Conservation (phyloP, 1,140 invertebrate species). For the Cotesia glomerata region DNA sequence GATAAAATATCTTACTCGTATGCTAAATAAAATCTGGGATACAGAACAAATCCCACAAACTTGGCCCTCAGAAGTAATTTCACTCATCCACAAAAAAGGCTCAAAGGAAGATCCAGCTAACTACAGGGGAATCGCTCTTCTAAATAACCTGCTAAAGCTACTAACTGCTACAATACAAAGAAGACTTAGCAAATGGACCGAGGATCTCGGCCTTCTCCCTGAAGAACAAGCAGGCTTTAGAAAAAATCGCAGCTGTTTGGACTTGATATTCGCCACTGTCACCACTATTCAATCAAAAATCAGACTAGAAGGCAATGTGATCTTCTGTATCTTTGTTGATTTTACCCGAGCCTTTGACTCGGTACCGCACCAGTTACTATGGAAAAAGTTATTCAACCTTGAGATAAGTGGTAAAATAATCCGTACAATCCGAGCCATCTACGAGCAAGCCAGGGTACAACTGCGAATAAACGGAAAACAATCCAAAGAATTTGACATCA, state of each 20-base stretch:
- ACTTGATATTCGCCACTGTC: conserved; percentile 2
- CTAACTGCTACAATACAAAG: conserved; percentile 12
- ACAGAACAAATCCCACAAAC: no score
- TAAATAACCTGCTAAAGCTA: conserved; percentile 22
- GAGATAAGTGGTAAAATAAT: conserved; percentile 25
- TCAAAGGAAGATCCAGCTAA: conserved; percentile 14
- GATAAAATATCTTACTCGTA: no score
- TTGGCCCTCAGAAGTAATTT: no score
- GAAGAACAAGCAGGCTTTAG: conserved; percentile 6
- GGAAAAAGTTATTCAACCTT: not conserved
- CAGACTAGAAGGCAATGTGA: not conserved
- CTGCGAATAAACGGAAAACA: no score
- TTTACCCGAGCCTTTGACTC: conserved; percentile 28
- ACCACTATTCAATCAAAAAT: conserved; percentile 15
- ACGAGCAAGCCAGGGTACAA: conserved; percentile 6
- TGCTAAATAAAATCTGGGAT: no score
- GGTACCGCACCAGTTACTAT: not conserved
- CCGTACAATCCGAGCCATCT: conserved; percentile 1
- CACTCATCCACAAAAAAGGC: conserved; percentile 24
- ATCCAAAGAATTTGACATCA: not conserved
- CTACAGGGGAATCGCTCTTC: conserved; percentile 23
- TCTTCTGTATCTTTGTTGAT: conserved; percentile 21
- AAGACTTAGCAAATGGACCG: not conserved
- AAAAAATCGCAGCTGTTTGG: not conserved
- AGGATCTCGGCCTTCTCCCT: not conserved